Base-by-base conservation (phyloP, 1,140 invertebrate species). In the Ylistrum balloti region DNA sequence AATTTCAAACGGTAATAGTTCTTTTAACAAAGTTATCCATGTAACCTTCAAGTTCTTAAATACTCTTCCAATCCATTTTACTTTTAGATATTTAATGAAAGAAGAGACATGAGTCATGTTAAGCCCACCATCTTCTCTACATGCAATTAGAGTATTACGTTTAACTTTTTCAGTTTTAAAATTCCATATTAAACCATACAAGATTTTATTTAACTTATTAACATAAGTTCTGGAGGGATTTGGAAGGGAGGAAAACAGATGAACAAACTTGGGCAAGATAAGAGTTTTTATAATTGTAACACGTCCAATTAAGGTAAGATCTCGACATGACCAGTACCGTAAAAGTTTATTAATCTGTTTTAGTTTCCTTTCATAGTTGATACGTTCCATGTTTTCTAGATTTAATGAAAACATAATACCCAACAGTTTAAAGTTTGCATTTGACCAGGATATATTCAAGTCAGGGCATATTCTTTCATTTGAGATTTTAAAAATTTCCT, bases 111-210 rank as follows among this genome's bases (percentile, higher is more conserved):
- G 56, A 28, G 56, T 74, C 56, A 74, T 74, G 56, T 74, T 74
- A 28, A 74, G n/a, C 0, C 56, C 56, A 3, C 56, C 56, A 74
- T 74, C 11, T 74, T 74, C 56, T 17, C 28, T 74, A n/a, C 56
- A n/a, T 9, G 56, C 56, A 74, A 74, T 74, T n/a, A 74, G 2
- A 74, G 56, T n/a, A 17, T 74, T 5, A n/a, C 56, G n/a, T 17
- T 45, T 45, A 15, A 45, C 17, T 17, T 45, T 45, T 9, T 45
- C 41, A 45, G 17, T 17, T 45, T 74, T 74, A 74, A 74, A 74
- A 74, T 74, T 28, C 56, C n/a, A 74, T 74, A 74, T 74, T 22
- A 74, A 74, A 74, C 56, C 56, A 74, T 28, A 74, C 11, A 74
- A n/a, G n/a, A 74, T 74, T 28, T n/a, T n/a, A 17, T 74, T 74